Conservation (phyloP, 2,888 invertebrate genomes). For the Morinoia aosen region DNA sequence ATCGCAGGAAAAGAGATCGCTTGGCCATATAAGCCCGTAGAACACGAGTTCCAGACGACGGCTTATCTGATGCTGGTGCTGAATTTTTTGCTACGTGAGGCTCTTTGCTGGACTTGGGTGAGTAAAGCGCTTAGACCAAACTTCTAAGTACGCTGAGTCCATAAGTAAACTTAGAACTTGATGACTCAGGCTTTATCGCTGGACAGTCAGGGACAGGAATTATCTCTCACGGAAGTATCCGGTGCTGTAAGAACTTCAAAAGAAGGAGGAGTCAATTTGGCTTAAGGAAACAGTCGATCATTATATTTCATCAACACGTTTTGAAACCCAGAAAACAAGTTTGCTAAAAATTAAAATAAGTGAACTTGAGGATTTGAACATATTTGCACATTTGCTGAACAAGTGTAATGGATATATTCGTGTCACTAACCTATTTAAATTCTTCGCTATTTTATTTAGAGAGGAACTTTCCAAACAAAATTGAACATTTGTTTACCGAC, state of each 20-base stretch:
- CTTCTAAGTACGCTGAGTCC: neutral
- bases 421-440: neutral
- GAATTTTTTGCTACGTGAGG: neutral
- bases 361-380: neutral
- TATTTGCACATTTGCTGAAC: no score
- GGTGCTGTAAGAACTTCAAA: neutral
- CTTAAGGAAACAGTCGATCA: neutral
- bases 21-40: neutral
- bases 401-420: neutral
- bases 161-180: neutral
- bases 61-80: neutral
- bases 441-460: no score
- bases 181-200: conserved; percentile 21
- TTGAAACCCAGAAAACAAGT: no score
- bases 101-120: neutral
- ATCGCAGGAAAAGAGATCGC: neutral
- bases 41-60: neutral
- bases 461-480: no score
- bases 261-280: neutral
- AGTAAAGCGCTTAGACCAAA: neutral
- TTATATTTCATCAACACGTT: neutral
- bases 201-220: neutral
- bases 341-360: no score
- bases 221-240: neutral
- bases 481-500: no score